These are phyloP conservation scores for Globia sparganii DNA, from an alignment of 2,888 invertebrate species.

Conservation along the genomic window DNA sequence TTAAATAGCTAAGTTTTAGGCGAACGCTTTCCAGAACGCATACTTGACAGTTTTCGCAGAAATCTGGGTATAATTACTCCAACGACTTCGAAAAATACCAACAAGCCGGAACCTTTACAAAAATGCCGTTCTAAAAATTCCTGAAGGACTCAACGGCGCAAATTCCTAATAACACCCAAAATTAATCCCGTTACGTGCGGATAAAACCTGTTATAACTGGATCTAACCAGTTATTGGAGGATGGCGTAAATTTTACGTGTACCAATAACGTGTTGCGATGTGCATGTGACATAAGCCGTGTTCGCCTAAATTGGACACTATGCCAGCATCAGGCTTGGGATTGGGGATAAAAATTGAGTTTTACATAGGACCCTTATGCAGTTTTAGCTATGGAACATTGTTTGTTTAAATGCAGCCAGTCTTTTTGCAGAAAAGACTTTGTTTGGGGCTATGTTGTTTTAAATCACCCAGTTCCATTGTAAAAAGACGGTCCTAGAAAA, in stretches of 20 bases:
- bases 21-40: background rate
- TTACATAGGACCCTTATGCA: slow-evolving; percentile 1
- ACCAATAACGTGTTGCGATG: slow-evolving; percentile 80
- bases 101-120: background rate
- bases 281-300: slow-evolving; percentile 75
- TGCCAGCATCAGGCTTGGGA: slow-evolving; percentile 14
- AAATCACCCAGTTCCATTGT: background rate
- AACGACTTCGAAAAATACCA: background rate
- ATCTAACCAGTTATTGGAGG: slow-evolving; percentile 67
- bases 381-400: slow-evolving; percentile 21
- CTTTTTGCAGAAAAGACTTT: background rate
- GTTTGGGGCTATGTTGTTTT: background rate
- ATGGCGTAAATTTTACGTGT: slow-evolving; percentile 80
- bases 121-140: slow-evolving; percentile 17
- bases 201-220: slow-evolving; percentile 76
- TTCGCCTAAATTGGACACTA: slow-evolving; percentile 81
- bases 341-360: slow-evolving; percentile 41
- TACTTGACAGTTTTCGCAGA: background rate
- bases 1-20: background rate
- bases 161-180: slow-evolving; percentile 59
- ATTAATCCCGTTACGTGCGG: slow-evolving; percentile 80
- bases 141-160: slow-evolving; percentile 19
- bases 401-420: slow-evolving; percentile 34
- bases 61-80: background rate
- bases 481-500: background rate